A percentile compares a stretch with the other conserved stretches of the same genome.
phyloP scores from a whole-genome alignment of 2,888 invertebrate species.

The Augochlorella aurata region DNA sequence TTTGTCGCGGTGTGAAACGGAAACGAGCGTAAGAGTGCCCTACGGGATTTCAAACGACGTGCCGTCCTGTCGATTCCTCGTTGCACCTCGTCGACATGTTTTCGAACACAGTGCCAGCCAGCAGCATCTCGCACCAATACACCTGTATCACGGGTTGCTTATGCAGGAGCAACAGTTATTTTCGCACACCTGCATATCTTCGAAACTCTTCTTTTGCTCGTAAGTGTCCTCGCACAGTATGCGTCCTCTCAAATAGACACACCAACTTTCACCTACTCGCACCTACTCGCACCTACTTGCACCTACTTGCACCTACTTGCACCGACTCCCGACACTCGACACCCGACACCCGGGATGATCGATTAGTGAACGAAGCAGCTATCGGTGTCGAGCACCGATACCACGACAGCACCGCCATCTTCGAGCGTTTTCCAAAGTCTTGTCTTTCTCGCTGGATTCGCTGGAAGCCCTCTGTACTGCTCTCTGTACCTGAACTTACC shows the following conservation, averaged over 20 bases:
- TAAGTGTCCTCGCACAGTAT: constrained; percentile 48
- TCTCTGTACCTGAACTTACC: background rate
- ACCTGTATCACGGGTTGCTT: constrained; percentile 55
- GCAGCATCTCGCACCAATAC: constrained; percentile 32
- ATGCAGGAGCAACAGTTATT: constrained; percentile 55
- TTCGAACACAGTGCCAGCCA: constrained; percentile 30
- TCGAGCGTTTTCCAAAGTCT: constrained; percentile 12
- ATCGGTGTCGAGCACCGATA: constrained; percentile 59
- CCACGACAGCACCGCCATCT: constrained; percentile 52
- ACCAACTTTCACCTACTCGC: constrained; percentile 53
- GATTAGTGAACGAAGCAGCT: constrained; percentile 71
- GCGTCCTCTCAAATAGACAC: constrained; percentile 59
- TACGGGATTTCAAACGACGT: constrained; percentile 39
- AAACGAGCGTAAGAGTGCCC: constrained; percentile 11
- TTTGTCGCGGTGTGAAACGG: constrained; percentile 51
- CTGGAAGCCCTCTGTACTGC: background rate
- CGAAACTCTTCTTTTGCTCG: constrained; percentile 46
- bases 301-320: constrained; percentile 50
- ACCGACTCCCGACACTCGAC: constrained; percentile 48
- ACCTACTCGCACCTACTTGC: constrained; percentile 38
- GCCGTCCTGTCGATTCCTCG: constrained; percentile 25
- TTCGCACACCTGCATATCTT: constrained; percentile 63
- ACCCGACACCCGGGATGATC: constrained; percentile 73
- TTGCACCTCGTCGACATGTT: constrained; percentile 44
- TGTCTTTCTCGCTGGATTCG: background rate